Evolutionary conservation across 2,797 vertebrate species (phyloP).

Genomic region (Urocyon cinereoargenteus): DNA sequence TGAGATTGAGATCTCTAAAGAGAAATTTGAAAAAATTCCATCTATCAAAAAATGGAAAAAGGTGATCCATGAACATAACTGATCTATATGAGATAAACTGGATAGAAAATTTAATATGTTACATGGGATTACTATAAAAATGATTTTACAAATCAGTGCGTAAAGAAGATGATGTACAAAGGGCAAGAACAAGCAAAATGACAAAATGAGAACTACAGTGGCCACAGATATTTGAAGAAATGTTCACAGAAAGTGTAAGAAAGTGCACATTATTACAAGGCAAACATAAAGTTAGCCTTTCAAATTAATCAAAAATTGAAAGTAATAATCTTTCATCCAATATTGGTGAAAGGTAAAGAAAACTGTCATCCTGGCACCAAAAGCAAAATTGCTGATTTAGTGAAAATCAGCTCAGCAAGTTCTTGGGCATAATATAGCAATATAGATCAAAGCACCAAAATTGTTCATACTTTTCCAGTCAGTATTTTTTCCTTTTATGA

Average conservation of each 20-base stretch:
- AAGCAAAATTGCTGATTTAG: slow-evolving; percentile 53
- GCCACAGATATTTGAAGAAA: not conserved
- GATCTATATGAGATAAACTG: not conserved
- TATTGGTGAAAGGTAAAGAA: slow-evolving; percentile 4
- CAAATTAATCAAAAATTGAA: slow-evolving; percentile 18
- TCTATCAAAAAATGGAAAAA: not conserved
- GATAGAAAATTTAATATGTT: not conserved
- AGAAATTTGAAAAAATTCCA: not conserved
- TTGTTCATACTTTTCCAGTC: not conserved
- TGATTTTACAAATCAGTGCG: not conserved
- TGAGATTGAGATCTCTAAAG: not conserved
- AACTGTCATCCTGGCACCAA: not conserved
- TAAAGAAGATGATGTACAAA: not conserved
- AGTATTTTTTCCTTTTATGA: not conserved
- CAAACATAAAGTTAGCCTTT: slow-evolving; percentile 1
- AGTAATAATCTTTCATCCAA: not conserved
- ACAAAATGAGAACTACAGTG: not conserved
- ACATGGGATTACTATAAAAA: not conserved
- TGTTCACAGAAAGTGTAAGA: not conserved
- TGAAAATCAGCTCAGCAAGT: not conserved
- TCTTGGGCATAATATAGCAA: not conserved
- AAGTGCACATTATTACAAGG: not conserved
- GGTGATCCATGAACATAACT: not conserved
- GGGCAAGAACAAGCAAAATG: not conserved
- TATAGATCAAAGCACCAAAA: slow-evolving; percentile 16